Conservation (phyloP, 92 coral and sea anemone species). For the Actinernus sp. region DNA sequence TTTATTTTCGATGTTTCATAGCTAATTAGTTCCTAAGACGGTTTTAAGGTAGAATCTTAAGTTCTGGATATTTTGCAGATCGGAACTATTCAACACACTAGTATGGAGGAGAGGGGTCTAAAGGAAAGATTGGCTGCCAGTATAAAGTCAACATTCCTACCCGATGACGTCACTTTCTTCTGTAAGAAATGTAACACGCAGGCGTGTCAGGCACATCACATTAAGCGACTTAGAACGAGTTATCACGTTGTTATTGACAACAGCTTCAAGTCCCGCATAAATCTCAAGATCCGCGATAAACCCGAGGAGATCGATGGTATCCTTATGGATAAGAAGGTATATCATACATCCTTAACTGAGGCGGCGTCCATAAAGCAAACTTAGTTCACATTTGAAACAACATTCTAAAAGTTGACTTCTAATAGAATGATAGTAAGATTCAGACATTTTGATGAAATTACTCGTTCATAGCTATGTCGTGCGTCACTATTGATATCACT, state of each 20-base stretch:
- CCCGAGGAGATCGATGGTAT: conserved; percentile 26
- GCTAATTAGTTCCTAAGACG: no score
- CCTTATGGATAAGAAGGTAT: conserved; percentile 28
- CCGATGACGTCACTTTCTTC: conserved; percentile 37
- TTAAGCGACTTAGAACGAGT: conserved; percentile 55
- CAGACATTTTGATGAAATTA: no score
- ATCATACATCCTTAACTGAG: no score
- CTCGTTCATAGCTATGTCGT: no score
- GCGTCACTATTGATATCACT: no score
- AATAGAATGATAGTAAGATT: no score
- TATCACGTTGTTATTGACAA: conserved; percentile 61
- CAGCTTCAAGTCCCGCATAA: conserved; percentile 15
- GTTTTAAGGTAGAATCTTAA: no score
- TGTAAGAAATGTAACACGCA: conserved; percentile 60
- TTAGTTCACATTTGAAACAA: no score
- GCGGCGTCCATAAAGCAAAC: no score
- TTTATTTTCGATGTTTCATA: no score
- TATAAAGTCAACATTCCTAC: conserved; percentile 12
- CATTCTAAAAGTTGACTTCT: no score
- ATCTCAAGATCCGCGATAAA: conserved; percentile 17
- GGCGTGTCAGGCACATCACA: conserved; percentile 48
- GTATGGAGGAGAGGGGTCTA: conserved; percentile 5
- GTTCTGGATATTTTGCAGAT: no score
- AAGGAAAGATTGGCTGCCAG: conserved; percentile 9
- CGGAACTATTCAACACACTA: conserved; percentile 13